Base-by-base conservation (phyloP, 2,797 vertebrate genomes). In the Coreius guichenoti region DNA sequence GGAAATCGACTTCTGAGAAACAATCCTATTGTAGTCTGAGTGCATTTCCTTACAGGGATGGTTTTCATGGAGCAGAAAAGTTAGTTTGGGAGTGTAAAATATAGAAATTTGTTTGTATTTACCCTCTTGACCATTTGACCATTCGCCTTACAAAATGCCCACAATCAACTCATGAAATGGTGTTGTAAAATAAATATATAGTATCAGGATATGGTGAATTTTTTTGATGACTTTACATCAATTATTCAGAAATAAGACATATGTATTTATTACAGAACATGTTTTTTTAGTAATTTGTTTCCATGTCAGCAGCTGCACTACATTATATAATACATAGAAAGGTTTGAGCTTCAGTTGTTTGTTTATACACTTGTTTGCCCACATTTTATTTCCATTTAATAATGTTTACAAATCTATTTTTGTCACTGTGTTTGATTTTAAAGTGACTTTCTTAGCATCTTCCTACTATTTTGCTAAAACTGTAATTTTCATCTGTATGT, bases 121-220 rank as follows among this genome's bases (percentile, higher is more conserved):
- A 72, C 78, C 14, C 49, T 80, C 43, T 68, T 83, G 69, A 68
- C n/a, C n/a, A n/a, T n/a, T n/a, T n/a, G n/a, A n/a, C n/a, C n/a
- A n/a, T 78, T 85, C 56, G 80, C 86, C 73, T 82, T 85, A 80
- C 29, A 21, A 56, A 86, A 51, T 72, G 19, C 19, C 23, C 70
- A 63, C 69, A 75, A 78, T 68, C 26, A 75, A 79, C 26, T 47
- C n/a, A 16, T 31, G 31, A 74, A 56, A 86, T 31, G 4, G 14
- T 11, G 29, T 70, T 74, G 47, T 75, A 80, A 74, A 68, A 49
- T 19, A 76, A 12, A 31, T 63, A 73, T 43, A 82, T 77, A 3
- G 23, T 61, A 65, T 9, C 36, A 84, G 5, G 63, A 36, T 31
- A 33, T 17, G 31, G 47, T 69, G 2, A 26, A n/a, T 36, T 33